Evolutionary conservation across 2,113 vertebrate species (phyloP).

Genomic region (Toxotes jaculatrix): DNA sequence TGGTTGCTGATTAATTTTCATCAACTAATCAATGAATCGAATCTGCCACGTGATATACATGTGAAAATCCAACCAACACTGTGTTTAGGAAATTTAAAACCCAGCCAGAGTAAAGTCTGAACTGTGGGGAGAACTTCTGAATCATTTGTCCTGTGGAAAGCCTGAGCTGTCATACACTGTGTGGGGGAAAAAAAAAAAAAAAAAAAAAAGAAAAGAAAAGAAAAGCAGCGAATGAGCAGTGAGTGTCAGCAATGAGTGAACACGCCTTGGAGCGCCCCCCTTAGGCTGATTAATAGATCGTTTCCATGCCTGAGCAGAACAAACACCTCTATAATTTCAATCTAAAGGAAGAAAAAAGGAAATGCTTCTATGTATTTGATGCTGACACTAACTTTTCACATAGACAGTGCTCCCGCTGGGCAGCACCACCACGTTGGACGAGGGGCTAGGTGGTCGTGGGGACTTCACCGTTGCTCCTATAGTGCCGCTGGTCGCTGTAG

Average conservation of each 20-base stretch:
- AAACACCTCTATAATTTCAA: background rate
- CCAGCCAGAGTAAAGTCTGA: background rate
- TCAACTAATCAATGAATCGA: no score
- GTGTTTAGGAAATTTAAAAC: background rate
- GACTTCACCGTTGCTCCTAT: slow-evolving; percentile 91
- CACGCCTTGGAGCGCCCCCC: slow-evolving; percentile 10
- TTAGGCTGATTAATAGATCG: background rate
- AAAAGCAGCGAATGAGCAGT: background rate
- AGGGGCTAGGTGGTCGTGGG: slow-evolving; percentile 94
- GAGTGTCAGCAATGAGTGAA: background rate
- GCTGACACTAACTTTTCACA: slow-evolving; percentile 92
- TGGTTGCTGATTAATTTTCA: no score
- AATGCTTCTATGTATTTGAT: background rate
- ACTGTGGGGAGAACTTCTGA: background rate
- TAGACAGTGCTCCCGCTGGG: slow-evolving; percentile 98
- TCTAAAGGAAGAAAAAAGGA: background rate
- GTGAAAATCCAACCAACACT: no score
- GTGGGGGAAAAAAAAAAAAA: background rate
- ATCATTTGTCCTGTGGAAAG: background rate
- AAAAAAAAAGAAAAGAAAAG: background rate
- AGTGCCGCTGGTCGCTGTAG: slow-evolving; percentile 88
- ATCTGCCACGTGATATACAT: no score
- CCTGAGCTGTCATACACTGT: background rate
- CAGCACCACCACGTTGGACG: slow-evolving; percentile 96
- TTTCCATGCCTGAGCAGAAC: background rate